phyloP scores from a whole-genome alignment of 1,140 invertebrate genomes.

The Drosophila kurseongensis region DNA sequence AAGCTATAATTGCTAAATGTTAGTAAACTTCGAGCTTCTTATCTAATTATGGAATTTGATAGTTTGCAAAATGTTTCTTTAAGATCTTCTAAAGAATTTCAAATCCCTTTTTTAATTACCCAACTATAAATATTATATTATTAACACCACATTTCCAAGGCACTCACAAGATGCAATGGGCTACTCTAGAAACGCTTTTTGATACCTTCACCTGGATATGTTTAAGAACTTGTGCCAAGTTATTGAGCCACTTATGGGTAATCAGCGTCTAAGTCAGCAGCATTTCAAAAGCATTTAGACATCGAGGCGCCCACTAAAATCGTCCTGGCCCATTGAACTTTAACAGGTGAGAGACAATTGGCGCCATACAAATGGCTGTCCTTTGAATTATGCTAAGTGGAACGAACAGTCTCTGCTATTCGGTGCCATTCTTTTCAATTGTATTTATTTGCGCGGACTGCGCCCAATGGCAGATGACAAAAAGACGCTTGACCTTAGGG shows the following conservation, averaged over 20 bases:
- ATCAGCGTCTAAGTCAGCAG: not conserved
- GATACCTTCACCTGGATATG: not conserved
- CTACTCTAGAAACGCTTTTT: too few species aligned
- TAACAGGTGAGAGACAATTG: constrained; percentile 29
- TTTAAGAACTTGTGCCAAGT: constrained; percentile 1
- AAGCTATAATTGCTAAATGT: too few species aligned
- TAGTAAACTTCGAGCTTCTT: too few species aligned
- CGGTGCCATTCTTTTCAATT: constrained; percentile 39
- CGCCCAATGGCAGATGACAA: constrained; percentile 63
- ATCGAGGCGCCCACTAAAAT: not conserved
- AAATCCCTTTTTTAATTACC: too few species aligned
- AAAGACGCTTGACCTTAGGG: constrained; percentile 77
- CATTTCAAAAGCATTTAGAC: constrained; percentile 27
- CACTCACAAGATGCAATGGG: too few species aligned
- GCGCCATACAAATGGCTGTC: constrained; percentile 44
- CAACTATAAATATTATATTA: too few species aligned
- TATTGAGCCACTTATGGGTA: not conserved
- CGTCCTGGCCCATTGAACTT: constrained; percentile 10
- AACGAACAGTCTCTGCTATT: constrained; percentile 21
- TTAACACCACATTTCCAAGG: too few species aligned
- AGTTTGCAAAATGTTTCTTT: too few species aligned
- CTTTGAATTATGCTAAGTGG: constrained; percentile 71
- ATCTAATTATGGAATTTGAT: too few species aligned
- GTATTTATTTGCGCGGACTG: constrained; percentile 70
- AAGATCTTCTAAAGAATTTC: too few species aligned